These are phyloP conservation scores for Drosophila burlai DNA, from an alignment of 1,140 invertebrate species.

Conservation along the genomic window DNA sequence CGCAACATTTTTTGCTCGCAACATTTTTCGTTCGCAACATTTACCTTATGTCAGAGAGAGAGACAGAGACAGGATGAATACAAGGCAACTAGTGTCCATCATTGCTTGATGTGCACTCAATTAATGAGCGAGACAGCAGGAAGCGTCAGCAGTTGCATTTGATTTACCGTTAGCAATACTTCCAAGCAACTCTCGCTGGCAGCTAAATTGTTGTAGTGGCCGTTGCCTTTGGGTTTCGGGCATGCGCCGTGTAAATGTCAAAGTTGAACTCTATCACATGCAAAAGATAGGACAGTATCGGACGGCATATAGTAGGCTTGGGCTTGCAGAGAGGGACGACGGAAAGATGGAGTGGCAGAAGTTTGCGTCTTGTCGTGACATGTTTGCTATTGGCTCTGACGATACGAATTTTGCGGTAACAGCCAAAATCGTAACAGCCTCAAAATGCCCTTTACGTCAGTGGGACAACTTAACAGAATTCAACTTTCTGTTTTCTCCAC, in stretches of 20 bases:
- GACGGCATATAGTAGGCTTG: background rate
- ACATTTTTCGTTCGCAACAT: no score
- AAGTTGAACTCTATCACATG: constrained; percentile 64
- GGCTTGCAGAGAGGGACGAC: background rate
- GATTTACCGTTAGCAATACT: constrained; percentile 1
- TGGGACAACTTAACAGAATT: constrained; percentile 10
- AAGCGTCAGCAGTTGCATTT: constrained; percentile 5
- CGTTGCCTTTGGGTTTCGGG: background rate
- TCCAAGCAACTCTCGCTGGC: background rate
- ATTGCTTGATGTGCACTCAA: constrained; percentile 6
- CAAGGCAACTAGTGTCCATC: constrained; percentile 24
- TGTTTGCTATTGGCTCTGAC: constrained; percentile 43
- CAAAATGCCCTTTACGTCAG: constrained; percentile 18
- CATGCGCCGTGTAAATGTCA: constrained; percentile 63
- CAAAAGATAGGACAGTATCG: constrained; percentile 6
- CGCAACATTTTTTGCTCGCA: no score
- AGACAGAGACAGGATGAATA: background rate
- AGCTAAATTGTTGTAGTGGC: constrained; percentile 4
- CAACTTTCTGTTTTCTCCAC: background rate
- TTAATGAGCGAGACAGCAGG: constrained; percentile 18
- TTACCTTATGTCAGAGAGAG: no score
- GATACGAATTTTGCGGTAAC: constrained; percentile 12
- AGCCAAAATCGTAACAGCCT: constrained; percentile 11
- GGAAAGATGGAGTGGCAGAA: constrained; percentile 7
- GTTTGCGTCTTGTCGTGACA: constrained; percentile 33